phyloP scores from a whole-genome alignment of 1,140 invertebrate species.

The Diabrotica virgifera region DNA sequence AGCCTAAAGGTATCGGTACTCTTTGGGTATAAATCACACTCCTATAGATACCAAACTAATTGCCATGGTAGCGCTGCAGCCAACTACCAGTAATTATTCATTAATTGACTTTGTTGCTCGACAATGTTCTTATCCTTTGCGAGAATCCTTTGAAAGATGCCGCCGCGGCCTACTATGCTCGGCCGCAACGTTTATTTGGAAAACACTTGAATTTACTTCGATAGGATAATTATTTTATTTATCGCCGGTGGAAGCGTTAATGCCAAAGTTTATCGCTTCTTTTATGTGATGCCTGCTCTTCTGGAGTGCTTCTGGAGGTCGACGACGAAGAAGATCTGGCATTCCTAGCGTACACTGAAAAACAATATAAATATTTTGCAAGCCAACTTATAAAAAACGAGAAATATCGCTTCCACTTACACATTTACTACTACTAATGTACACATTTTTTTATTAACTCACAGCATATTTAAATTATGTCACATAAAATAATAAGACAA shows the following conservation, averaged over 20 bases:
- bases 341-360: too few species aligned
- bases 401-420: too few species aligned
- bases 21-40: constrained; percentile 4
- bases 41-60: constrained; percentile 25
- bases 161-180: constrained; percentile 7
- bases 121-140: constrained; percentile 32
- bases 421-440: too few species aligned
- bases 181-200: constrained; percentile 17
- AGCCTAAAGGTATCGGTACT: not conserved
- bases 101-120: constrained; percentile 36
- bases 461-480: too few species aligned
- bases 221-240: constrained; percentile 23
- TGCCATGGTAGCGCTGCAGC: constrained; percentile 16
- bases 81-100: constrained; percentile 31
- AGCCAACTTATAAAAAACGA: too few species aligned
- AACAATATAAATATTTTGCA: too few species aligned
- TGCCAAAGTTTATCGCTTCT: constrained; percentile 9
- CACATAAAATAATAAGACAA: too few species aligned
- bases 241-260: constrained; percentile 8
- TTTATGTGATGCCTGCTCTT: not conserved
- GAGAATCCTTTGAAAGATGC: constrained; percentile 23
- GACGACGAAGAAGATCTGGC: not conserved
- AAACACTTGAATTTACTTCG: constrained; percentile 20
- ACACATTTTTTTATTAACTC: too few species aligned
- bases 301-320: not conserved